Base-by-base conservation (phyloP, 2,888 invertebrate species). In the Cryptophagus acutangulus region DNA sequence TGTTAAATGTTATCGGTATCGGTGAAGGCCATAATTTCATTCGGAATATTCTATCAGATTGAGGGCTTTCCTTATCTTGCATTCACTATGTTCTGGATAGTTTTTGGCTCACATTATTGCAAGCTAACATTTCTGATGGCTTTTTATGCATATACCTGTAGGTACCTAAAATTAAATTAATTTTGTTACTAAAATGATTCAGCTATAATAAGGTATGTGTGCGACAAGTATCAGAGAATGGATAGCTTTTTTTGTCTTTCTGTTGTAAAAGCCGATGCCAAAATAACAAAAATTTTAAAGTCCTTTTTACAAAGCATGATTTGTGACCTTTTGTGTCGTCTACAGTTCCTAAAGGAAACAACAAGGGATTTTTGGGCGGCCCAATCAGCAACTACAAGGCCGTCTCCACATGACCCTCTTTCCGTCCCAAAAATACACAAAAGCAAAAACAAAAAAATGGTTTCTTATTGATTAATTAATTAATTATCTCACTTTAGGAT, bases 51-150 rank as follows among this genome's bases (percentile, higher is more conserved):
- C 38, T 51, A 34, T 55, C 57, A 55, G 49, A 60, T 59, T 67
- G 69, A 67, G 69, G 69, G 69, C 69, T 68, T 63, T 68, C 67
- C 69, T 66, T 68, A 65, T 66, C 64, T 57, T 57, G 49, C 28
- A 55, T 54, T 54, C 57, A 52, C 51, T 43, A 26, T 20, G 9
- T 20, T 28, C 12, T 28, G 8, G 4, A 6, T 28, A 28, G 8
- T 26, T 31, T 15, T 31, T 51, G 51, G 51, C 49, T 55, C 44
- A 26, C 28, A 17, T 18, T 39, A 45, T 33, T 43, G 55, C 58
- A 56, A 58, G 58, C 52, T 57, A 59, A 58, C 53, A 57, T 54
- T 41, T 57, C 56, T 54, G 55, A 54, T 46, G 33, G 46, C 46
- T n/a, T 33, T 12, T 39, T 29, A 18, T n/a, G 36, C 8, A 12